phyloP scores from a whole-genome alignment of 1,140 invertebrate genomes.

The Rhagoletis zephyria region DNA sequence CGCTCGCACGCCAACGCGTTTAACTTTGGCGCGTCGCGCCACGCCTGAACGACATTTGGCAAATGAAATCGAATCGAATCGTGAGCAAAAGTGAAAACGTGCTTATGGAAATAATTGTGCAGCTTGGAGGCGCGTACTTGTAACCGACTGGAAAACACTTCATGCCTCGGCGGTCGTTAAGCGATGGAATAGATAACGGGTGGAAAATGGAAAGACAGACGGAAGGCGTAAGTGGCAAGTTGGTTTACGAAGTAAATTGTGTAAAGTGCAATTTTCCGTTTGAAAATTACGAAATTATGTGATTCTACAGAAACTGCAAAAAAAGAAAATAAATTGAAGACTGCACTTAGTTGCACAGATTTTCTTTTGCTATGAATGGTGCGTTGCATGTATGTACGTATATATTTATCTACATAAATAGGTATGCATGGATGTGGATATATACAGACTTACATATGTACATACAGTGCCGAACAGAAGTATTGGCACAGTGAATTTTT shows the following conservation, averaged over 20 bases:
- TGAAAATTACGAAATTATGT: slow-evolving; percentile 15
- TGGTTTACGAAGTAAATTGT: not conserved
- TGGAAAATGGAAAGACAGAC: not conserved
- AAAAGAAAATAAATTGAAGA: not conserved
- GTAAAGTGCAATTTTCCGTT: not conserved
- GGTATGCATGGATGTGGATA: no score
- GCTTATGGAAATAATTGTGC: not conserved
- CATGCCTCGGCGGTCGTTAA: not conserved
- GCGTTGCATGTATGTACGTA: no score
- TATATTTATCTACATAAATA: no score
- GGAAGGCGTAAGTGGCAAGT: not conserved
- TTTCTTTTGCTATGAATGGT: no score
- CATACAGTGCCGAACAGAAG: no score
- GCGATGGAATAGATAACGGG: not conserved
- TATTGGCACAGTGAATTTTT: no score
- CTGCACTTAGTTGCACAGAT: not conserved
- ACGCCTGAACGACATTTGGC: not conserved
- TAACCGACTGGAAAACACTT: not conserved
- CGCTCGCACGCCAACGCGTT: not conserved
- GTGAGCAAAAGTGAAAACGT: slow-evolving; percentile 6
- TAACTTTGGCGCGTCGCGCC: not conserved
- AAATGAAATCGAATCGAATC: slow-evolving; percentile 42
- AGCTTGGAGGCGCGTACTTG: not conserved
- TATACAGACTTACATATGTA: no score
- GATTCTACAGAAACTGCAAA: not conserved